phyloP scores from a whole-genome alignment of 2,888 invertebrate genomes.

The Charanyca ferruginea region DNA sequence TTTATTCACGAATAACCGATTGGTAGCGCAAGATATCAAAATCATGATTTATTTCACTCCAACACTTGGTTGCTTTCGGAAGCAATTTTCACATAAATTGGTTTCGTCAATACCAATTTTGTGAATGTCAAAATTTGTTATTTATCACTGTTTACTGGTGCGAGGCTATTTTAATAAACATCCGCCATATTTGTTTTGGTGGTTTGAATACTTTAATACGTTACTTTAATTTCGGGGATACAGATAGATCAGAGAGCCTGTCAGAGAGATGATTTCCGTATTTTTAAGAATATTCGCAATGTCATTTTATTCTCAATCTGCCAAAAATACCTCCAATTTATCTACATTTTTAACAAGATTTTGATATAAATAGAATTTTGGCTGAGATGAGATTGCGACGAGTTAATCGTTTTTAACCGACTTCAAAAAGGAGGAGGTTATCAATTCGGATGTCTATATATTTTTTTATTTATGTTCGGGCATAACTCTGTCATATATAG shows the following conservation, averaged over 20 bases:
- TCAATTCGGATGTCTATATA: too few species aligned
- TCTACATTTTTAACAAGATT: too few species aligned
- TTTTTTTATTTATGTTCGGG: too few species aligned
- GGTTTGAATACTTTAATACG: constrained; percentile 23
- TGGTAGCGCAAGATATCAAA: constrained; percentile 59
- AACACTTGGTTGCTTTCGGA: constrained; percentile 71
- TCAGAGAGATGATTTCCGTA: too few species aligned
- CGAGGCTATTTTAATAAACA: constrained; percentile 51
- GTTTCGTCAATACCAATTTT: constrained; percentile 80
- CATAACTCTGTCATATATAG: too few species aligned
- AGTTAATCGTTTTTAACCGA: too few species aligned
- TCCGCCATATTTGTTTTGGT: constrained; percentile 31
- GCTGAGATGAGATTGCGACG: too few species aligned
- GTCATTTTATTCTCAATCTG: too few species aligned
- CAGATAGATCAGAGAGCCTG: background rate
- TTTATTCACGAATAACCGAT: constrained; percentile 57
- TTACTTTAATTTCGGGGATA: background rate
- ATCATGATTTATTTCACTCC: constrained; percentile 73
- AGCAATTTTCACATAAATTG: constrained; percentile 81
- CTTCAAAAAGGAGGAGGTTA: too few species aligned
- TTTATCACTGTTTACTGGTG: constrained; percentile 78
- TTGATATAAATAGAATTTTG: too few species aligned
- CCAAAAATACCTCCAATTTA: too few species aligned
- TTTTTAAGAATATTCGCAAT: too few species aligned
- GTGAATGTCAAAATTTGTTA: constrained; percentile 76